Evolutionary conservation across 2,113 vertebrate genomes (phyloP), one percentile per base, ranked within the genome.

Genomic region (Caretta caretta): DNA sequence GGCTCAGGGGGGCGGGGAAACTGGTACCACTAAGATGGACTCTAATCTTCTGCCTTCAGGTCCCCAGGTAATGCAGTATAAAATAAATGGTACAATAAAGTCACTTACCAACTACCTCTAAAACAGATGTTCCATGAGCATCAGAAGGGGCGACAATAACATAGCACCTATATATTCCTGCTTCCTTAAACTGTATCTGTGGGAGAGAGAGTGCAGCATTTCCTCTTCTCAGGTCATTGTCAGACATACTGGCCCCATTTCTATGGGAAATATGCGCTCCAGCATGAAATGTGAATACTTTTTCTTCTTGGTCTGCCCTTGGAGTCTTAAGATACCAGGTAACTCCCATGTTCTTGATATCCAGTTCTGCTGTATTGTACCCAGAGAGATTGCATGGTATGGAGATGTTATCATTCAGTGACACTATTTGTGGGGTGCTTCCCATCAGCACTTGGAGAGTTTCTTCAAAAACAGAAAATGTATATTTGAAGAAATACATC

Each of bases 151-250:
- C 42, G 65, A 59, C 38, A 56, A 3, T 42, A n/a, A 97, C 65
- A 51, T 53, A 35, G 14, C 79, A 84, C 54, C 51, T 89, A 4
- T 51, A 89, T 54, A 46, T 85, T 69, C 83, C 87, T 14, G 42
- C 94, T 92, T 97, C 42, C 3, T 90, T 54, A 81, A 92, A 8
- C 65, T 97, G 84, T 72, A 87, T 69, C 20, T 96, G 51, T 54
- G 54, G 27, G 72, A 97, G 54, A 59, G 88, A 62, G 48, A 94
- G 81, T 29, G 57, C 22, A 53, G 69, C 46, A 6, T 48, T 94
- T 78, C 83, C 81, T 83, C 56, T 89, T 83, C 35, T 49, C 49
- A 92, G 85, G 31, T 92, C 25, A 17, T 6, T 25, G 8, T 31
- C 35, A 76, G 6, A 38, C 3, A 72, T 3, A 1, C 35, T 24